A percentile compares a stretch with the other conserved stretches of the same genome.
Evolutionary conservation across 2,797 vertebrate genomes (phyloP).

Genomic region (Macroramphosus scolopax): DNA sequence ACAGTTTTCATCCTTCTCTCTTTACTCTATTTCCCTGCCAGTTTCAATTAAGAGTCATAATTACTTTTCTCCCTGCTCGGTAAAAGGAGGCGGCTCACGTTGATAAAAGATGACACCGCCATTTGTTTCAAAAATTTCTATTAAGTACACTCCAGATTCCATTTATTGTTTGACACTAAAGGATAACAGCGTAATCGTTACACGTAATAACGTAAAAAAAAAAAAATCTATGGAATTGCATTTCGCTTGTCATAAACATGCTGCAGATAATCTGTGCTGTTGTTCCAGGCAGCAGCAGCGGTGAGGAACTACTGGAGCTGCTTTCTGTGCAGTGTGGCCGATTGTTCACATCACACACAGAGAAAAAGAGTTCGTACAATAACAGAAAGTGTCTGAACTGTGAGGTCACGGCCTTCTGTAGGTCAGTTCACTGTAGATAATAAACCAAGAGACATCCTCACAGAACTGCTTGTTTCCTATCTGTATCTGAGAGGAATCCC

Average conservation of each 20-base stretch:
- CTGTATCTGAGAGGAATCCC: neutral
- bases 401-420: too few species aligned
- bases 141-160: constrained; percentile 43
- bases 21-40: constrained; percentile 54
- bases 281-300: too few species aligned
- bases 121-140: constrained; percentile 54
- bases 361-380: too few species aligned
- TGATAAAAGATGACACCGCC: constrained; percentile 66
- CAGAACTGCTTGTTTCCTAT: neutral
- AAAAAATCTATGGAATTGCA: too few species aligned
- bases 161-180: constrained; percentile 35
- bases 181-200: too few species aligned
- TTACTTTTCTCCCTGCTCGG: constrained; percentile 60
- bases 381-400: too few species aligned
- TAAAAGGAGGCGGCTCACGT: constrained; percentile 52
- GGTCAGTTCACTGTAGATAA: neutral
- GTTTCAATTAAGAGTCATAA: constrained; percentile 71
- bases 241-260: too few species aligned
- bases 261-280: too few species aligned
- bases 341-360: too few species aligned
- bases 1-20: constrained; percentile 35
- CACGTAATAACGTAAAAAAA: too few species aligned
- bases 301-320: too few species aligned
- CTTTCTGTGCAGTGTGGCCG: too few species aligned
- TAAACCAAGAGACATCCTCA: constrained; percentile 1